Conservation (phyloP, 2,797 vertebrate species). For the Neosalanx taihuensis region DNA sequence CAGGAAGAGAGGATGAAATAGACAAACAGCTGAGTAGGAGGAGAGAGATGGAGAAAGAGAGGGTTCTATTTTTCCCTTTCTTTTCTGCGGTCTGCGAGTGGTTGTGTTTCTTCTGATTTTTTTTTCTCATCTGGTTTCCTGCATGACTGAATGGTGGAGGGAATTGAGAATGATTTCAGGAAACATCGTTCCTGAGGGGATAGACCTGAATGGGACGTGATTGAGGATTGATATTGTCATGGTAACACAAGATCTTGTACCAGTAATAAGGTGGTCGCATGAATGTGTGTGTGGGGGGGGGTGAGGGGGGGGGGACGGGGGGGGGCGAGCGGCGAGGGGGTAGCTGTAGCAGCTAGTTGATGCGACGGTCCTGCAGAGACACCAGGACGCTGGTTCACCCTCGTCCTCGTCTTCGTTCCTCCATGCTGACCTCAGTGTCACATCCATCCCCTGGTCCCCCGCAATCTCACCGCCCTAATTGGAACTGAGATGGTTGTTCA, state of each 20-base stretch:
- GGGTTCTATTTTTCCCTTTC: not conserved
- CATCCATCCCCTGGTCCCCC: not conserved
- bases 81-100: not conserved
- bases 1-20: not conserved
- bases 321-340: too few species aligned
- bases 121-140: too few species aligned
- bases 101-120: not conserved
- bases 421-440: not conserved
- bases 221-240: slow-evolving; percentile 37
- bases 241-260: slow-evolving; percentile 29
- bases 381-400: too few species aligned
- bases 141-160: not conserved
- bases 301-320: not conserved
- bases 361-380: too few species aligned
- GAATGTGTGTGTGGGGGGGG: slow-evolving; percentile 6
- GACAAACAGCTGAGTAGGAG: not conserved
- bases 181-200: slow-evolving; percentile 25
- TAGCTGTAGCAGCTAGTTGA: too few species aligned
- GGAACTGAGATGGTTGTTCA: too few species aligned
- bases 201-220: slow-evolving; percentile 30
- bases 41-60: too few species aligned
- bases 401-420: not conserved
- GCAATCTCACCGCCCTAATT: not conserved
- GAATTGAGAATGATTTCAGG: slow-evolving; percentile 12
- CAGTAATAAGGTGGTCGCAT: slow-evolving; percentile 12